A percentile compares a stretch with the other conserved stretches of the same genome.
These are phyloP conservation scores for Panurus biarmicus DNA, from an alignment of 2,113 vertebrate species.

Conservation along the genomic window DNA sequence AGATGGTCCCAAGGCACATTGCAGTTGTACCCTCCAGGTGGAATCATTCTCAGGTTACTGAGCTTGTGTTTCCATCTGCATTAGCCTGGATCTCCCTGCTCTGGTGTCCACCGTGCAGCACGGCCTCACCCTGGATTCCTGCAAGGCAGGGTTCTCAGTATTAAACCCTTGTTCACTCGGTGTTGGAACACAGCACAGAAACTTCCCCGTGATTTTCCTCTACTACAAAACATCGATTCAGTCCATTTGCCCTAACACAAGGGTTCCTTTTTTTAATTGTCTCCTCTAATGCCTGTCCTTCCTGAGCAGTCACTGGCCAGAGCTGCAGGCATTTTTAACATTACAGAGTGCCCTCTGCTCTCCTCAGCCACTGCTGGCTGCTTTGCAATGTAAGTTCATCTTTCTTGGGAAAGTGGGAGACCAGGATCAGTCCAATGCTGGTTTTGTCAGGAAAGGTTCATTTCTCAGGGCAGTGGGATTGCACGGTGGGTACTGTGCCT, in stretches of 20 bases:
- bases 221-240: background rate
- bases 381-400: background rate
- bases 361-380: background rate
- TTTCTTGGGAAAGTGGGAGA: background rate
- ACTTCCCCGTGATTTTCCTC: background rate
- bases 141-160: background rate
- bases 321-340: background rate
- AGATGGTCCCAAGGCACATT: background rate
- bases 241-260: background rate
- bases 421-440: background rate
- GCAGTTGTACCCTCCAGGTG: background rate
- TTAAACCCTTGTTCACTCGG: background rate
- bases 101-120: accelerated
- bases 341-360: background rate
- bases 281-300: background rate
- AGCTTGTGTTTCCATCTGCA: background rate
- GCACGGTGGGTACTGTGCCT: accelerated
- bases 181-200: background rate
- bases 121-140: background rate
- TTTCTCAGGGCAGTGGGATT: background rate
- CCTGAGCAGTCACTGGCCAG: background rate
- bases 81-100: background rate
- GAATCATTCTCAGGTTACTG: background rate
- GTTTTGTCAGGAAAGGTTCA: background rate
- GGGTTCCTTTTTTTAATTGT: background rate